Evolutionary conservation across 2,888 invertebrate genomes (phyloP).

Genomic region (Rosalia funebris): DNA sequence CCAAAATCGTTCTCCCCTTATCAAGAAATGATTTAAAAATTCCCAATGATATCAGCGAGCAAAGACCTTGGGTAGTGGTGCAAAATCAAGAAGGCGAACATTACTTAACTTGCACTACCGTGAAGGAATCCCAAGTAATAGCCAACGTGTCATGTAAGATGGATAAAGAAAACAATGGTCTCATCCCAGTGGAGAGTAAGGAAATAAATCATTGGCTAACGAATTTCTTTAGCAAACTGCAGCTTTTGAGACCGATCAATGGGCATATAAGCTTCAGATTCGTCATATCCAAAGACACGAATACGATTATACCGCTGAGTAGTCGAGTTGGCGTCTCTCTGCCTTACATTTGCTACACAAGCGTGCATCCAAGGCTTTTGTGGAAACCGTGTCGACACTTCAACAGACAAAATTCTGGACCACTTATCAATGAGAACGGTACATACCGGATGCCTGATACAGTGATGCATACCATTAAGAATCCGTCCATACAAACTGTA

Average conservation of each 20-base stretch:
- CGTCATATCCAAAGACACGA: conserved; percentile 70
- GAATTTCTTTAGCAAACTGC: conserved; percentile 74
- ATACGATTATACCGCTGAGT: conserved; percentile 71
- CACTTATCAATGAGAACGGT: conserved; percentile 64
- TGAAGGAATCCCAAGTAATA: conserved; percentile 80
- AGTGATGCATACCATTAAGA: conserved; percentile 64
- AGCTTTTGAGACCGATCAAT: conserved; percentile 74
- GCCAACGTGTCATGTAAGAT: conserved; percentile 84
- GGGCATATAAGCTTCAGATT: conserved; percentile 84
- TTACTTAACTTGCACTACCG: conserved; percentile 83
- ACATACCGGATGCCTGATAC: conserved; percentile 72
- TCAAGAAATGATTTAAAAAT: conserved; percentile 73
- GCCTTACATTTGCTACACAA: conserved; percentile 82
- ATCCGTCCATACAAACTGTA: conserved; percentile 66
- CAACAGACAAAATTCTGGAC: conserved; percentile 67
- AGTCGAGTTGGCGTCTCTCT: conserved; percentile 82
- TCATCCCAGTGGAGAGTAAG: conserved; percentile 75
- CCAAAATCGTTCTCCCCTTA: conserved; percentile 76
- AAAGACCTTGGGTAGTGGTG: conserved; percentile 82
- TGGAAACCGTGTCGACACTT: conserved; percentile 74
- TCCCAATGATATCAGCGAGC: conserved; percentile 77
- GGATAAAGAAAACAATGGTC: conserved; percentile 72
- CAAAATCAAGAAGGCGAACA: conserved; percentile 81
- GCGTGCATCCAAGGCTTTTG: conserved; percentile 72
- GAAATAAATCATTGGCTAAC: conserved; percentile 79